Percentiles rank a stretch among this genome's conserved stretches.
These are phyloP conservation scores for Corvus hawaiiensis DNA, from an alignment of 2,113 vertebrate species.

Conservation along the genomic window DNA sequence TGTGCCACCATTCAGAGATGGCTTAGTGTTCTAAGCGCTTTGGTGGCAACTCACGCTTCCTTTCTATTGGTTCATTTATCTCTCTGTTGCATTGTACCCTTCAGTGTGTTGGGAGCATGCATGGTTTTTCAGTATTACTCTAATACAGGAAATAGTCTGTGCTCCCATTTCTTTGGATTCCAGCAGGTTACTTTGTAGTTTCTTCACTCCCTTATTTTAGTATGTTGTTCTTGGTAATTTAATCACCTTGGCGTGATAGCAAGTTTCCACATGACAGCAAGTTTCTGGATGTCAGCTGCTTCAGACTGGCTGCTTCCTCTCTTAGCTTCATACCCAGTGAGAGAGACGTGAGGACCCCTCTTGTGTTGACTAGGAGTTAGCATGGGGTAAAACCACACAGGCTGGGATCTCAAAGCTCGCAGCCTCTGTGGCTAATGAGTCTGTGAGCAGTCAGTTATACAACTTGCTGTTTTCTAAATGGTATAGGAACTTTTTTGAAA, in stretches of 20 bases:
- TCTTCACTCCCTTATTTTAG: not conserved
- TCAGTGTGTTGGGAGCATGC: rapidly evolving
- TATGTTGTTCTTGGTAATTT: not conserved
- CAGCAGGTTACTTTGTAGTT: not conserved
- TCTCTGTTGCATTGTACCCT: not conserved
- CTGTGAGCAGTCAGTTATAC: not conserved
- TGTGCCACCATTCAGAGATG: not conserved
- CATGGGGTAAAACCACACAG: not conserved
- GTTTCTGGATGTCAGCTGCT: not conserved
- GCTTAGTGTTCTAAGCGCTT: not conserved
- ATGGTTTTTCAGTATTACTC: not conserved
- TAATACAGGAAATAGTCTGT: not conserved
- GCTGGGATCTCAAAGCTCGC: not conserved
- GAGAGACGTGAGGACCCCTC: not conserved
- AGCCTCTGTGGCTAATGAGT: not conserved
- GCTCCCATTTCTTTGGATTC: not conserved
- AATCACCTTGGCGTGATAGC: not conserved
- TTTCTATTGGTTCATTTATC: not conserved
- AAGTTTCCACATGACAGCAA: not conserved
- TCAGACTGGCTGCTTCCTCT: not conserved
- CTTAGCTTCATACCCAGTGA: not conserved
- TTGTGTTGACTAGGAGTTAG: not conserved
- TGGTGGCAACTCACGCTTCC: not conserved
- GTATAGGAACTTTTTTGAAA: not conserved
- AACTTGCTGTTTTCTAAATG: not conserved